Conservation (phyloP, 53 echinoderm and acorn worm genomes). For the Apostichopus leukothele region DNA sequence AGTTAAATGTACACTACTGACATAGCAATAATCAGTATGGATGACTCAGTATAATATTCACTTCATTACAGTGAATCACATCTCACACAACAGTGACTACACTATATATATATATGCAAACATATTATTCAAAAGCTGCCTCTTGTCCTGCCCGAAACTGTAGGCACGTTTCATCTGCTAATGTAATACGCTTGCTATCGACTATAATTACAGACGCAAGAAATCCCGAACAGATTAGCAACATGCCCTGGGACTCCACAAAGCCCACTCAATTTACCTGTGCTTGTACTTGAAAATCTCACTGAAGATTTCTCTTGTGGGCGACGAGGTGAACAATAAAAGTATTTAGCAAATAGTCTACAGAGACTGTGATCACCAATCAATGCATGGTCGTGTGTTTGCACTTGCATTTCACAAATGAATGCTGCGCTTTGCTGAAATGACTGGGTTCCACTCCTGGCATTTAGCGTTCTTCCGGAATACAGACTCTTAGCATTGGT, state of each 20-base stretch:
- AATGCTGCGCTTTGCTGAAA: slow-evolving; percentile 29
- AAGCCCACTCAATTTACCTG: slow-evolving; percentile 31
- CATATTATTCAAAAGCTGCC: too few relatives aligned
- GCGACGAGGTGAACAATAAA: slow-evolving; percentile 20
- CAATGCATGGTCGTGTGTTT: slow-evolving; percentile 42
- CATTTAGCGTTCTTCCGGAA: slow-evolving; percentile 20
- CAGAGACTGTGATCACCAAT: slow-evolving; percentile 20
- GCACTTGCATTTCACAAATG: slow-evolving; percentile 40
- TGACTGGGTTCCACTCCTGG: background rate
- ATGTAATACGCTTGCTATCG: background rate
- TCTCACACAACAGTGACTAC: too few relatives aligned
- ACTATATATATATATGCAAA: too few relatives aligned
- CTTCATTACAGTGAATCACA: too few relatives aligned
- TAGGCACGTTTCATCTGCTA: background rate
- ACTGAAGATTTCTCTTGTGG: background rate
- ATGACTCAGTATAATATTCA: too few relatives aligned
- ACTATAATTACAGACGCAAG: slow-evolving; percentile 15
- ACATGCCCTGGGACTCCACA: slow-evolving; percentile 13
- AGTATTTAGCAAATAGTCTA: slow-evolving; percentile 25
- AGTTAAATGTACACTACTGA: too few relatives aligned
- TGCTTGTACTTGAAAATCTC: slow-evolving; percentile 9
- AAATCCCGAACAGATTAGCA: slow-evolving; percentile 31
- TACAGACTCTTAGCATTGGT: background rate
- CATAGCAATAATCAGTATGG: too few relatives aligned
- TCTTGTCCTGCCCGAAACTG: too few relatives aligned